Evolutionary conservation across 2,888 invertebrate species (phyloP).

Genomic region (Seira musarum): DNA sequence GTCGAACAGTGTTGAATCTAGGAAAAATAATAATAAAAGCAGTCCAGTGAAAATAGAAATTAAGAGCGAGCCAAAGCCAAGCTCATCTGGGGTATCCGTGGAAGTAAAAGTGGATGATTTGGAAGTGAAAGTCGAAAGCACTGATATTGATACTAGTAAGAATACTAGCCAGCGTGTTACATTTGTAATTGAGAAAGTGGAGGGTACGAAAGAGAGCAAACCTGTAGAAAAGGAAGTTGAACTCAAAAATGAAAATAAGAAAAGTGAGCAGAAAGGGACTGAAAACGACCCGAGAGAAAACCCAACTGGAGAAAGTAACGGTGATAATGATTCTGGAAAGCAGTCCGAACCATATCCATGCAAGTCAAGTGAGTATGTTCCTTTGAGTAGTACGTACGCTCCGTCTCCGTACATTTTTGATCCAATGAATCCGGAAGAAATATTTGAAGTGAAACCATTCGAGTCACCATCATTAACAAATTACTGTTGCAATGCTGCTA

Average conservation of each 20-base stretch:
- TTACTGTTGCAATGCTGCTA: slow-evolving; percentile 58
- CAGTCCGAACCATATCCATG: slow-evolving; percentile 40
- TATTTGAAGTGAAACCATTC: slow-evolving; percentile 61
- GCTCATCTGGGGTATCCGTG: no score
- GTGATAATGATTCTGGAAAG: slow-evolving; percentile 7
- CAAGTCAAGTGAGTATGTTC: slow-evolving; percentile 66
- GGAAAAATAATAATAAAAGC: background rate
- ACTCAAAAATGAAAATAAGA: background rate
- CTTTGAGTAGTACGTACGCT: slow-evolving; percentile 62
- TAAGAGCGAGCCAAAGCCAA: background rate
- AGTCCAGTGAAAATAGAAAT: background rate
- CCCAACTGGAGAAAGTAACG: background rate
- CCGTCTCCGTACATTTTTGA: slow-evolving; percentile 64
- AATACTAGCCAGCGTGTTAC: no score
- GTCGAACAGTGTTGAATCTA: background rate
- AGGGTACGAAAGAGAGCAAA: background rate
- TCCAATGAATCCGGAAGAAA: slow-evolving; percentile 53
- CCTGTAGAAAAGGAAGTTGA: background rate
- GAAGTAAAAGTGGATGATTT: no score
- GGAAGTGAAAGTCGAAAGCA: no score
- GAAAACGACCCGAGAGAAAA: background rate
- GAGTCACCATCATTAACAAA: slow-evolving; percentile 65
- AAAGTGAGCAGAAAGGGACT: background rate
- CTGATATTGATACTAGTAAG: no score
- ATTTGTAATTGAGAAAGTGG: no score